Evolutionary conservation across 92 coral and sea anemone genomes (phyloP), one percentile per base, ranked within the genome.

Genomic region (Micromussa lordhowensis): DNA sequence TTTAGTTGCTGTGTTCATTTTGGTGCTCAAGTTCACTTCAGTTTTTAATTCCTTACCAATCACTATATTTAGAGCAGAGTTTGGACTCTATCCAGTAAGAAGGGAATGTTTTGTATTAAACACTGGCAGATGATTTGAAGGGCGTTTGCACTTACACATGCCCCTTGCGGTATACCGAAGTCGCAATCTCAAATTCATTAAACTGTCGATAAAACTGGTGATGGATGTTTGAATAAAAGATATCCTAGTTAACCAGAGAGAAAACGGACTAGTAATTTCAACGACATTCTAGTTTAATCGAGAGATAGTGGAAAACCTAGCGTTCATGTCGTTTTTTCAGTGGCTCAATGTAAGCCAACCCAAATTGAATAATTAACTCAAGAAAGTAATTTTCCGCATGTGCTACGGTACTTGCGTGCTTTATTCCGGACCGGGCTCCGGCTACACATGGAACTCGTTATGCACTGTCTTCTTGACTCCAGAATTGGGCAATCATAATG

Each of bases 361-460:
- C 71, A 66, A 66, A 31, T 18, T 66, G 32, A 73, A 73, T n/a
- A 38, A 68, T 44, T 8, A 35, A 38, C 26, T 17, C 44, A 73
- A 73, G 53, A 38, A 18, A 8, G 38, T 28, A 22, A 73, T 73
- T 21, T 73, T 73, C 77, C 48, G 78, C 49, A 73, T 36, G 78
- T 73, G 78, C 78, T 8, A 66, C 61, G 14, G 16, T 26, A 44
- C 26, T 51, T 51, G 36, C 63, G 64, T 78, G 82, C 59, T 49
- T 18, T 77, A 31, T n/a, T 35, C 79, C 53, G 54, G 54, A 75
- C 48, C 19, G 36, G 26, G 22, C 29, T 57, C 22, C 9, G 12
- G 51, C 51, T 28, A 24, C 74, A 81, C 85, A 66, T 63, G 85
- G 75, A 63, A 63, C 85, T 81, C 55, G 75, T 81, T 64, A 71